phyloP scores from a whole-genome alignment of 2,797 vertebrate genomes.

The Hydrocynus forskahlii region DNA sequence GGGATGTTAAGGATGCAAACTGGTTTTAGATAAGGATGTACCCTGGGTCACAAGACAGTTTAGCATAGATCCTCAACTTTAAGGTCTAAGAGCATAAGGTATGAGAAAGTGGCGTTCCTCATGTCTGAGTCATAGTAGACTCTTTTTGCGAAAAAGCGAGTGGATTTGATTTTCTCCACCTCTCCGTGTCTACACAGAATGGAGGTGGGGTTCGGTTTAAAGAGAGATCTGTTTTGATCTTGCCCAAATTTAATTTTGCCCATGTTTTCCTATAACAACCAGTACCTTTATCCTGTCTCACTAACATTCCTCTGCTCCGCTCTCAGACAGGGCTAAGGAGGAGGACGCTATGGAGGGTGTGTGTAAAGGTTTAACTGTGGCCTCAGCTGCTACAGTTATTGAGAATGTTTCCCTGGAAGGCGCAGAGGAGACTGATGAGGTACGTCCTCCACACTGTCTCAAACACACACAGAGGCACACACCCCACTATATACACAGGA shows the following conservation, averaged over 20 bases:
- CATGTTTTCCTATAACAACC: background rate
- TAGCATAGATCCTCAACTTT: background rate
- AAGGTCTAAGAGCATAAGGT: background rate
- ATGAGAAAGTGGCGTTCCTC: background rate
- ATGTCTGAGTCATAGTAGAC: background rate
- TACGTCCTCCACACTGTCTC: constrained; percentile 64
- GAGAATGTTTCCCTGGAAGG: constrained; percentile 69
- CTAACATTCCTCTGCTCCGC: constrained; percentile 10
- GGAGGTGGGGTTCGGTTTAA: background rate
- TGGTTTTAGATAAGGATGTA: too few species aligned
- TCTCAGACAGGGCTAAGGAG: constrained; percentile 79
- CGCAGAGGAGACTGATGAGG: constrained; percentile 76
- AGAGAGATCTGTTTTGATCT: constrained; percentile 3
- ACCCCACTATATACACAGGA: constrained; percentile 67
- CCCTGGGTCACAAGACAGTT: background rate
- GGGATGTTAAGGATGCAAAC: too few species aligned
- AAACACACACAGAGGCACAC: constrained; percentile 54
- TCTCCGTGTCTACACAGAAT: background rate
- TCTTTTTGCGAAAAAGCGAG: background rate
- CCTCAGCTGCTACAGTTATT: constrained; percentile 72
- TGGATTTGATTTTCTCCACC: background rate
- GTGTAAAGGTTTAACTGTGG: constrained; percentile 74
- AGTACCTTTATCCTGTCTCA: constrained; percentile 6
- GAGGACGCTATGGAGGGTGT: constrained; percentile 78
- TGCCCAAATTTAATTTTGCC: background rate